Evolutionary conservation across 2,888 invertebrate genomes (phyloP).

Genomic region (Digitonthophagus gazella): DNA sequence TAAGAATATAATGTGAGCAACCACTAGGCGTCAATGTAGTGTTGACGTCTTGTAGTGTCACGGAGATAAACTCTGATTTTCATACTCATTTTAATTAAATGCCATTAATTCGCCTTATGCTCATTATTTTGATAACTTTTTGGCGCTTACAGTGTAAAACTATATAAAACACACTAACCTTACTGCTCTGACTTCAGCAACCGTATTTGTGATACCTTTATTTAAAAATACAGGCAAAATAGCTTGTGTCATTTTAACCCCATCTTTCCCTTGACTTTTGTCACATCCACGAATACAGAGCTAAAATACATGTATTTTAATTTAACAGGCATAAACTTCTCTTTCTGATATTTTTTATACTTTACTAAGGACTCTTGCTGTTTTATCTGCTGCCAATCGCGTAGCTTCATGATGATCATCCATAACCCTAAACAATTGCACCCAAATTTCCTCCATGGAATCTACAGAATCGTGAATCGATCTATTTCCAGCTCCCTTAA

Average conservation of each 20-base stretch:
- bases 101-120: too few species aligned
- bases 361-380: conserved; percentile 71
- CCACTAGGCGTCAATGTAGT: too few species aligned
- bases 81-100: too few species aligned
- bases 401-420: conserved; percentile 93
- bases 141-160: too few species aligned
- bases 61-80: too few species aligned
- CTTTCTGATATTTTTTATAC: conserved; percentile 47
- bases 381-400: conserved; percentile 69
- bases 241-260: conserved; percentile 67
- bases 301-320: conserved; percentile 49
- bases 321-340: conserved; percentile 12
- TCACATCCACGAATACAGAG: conserved; percentile 71
- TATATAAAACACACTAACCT: too few species aligned
- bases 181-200: conserved; percentile 74
- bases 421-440: conserved; percentile 83
- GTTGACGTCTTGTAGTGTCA: too few species aligned
- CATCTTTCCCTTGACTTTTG: conserved; percentile 68
- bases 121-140: too few species aligned
- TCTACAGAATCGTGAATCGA: conserved; percentile 48
- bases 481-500: conserved; percentile 60
- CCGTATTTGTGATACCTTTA: conserved; percentile 74
- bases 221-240: conserved; percentile 81
- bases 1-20: too few species aligned
- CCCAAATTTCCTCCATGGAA: conserved; percentile 68